Evolutionary conservation across 2,797 vertebrate genomes (phyloP).

Genomic region (Heliangelus exortis): DNA sequence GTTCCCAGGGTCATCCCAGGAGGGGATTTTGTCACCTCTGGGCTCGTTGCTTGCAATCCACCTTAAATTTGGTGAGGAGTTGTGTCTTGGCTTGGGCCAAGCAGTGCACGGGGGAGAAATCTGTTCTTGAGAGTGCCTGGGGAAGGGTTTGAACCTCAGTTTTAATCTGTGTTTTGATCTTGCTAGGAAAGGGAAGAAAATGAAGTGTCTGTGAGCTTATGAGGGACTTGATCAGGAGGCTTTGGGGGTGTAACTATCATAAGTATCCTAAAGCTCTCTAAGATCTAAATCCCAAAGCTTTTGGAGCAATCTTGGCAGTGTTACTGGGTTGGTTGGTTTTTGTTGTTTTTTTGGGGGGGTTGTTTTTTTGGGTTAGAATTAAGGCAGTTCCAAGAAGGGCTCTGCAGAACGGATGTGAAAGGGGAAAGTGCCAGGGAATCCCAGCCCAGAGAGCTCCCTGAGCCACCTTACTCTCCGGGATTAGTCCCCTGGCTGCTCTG

Average conservation of each 20-base stretch:
- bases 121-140: accelerated
- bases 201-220: accelerated
- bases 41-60: accelerated
- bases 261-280: neutral
- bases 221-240: neutral
- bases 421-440: neutral
- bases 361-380: neutral
- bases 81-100: neutral
- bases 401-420: neutral
- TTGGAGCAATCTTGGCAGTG: neutral
- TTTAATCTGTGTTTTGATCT: neutral
- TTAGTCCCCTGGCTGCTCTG: accelerated
- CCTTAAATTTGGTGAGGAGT: neutral
- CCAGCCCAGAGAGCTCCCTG: neutral
- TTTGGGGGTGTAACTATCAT: neutral
- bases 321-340: neutral
- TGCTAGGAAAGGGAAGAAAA: too few relatives aligned
- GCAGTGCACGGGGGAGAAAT: accelerated
- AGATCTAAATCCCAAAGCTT: neutral
- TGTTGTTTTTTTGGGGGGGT: neutral
- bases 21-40: too few relatives aligned
- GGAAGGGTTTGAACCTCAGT: neutral
- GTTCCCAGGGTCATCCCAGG: neutral
- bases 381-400: neutral
- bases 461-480: too few relatives aligned